A percentile compares a stretch with the other conserved stretches of the same genome.
These are phyloP conservation scores for Elegia similella DNA, from an alignment of 2,888 invertebrate genomes.

Conservation along the genomic window DNA sequence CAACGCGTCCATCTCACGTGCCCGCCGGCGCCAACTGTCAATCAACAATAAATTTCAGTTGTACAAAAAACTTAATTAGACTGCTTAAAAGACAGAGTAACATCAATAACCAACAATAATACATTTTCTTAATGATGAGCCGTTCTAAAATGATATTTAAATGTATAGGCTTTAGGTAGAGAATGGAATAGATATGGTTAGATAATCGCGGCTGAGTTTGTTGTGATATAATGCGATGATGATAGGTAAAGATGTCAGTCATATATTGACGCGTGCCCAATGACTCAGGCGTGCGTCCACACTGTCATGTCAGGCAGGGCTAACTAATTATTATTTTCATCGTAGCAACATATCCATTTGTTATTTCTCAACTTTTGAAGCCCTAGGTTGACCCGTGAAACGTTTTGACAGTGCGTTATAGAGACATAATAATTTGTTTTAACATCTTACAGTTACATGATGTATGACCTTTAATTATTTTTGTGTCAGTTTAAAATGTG, in stretches of 20 bases:
- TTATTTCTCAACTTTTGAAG: slow-evolving; percentile 7
- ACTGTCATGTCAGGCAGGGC: slow-evolving; percentile 49
- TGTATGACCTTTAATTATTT: neutral
- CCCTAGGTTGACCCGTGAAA: neutral
- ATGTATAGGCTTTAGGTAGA: slow-evolving; percentile 36
- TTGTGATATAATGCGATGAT: slow-evolving; percentile 67
- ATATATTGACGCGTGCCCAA: slow-evolving; percentile 75
- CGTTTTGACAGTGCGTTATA: neutral
- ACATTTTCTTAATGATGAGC: slow-evolving; percentile 12
- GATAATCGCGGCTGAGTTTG: slow-evolving; percentile 31
- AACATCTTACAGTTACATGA: neutral
- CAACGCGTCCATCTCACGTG: slow-evolving; percentile 66
- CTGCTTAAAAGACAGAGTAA: slow-evolving; percentile 71
- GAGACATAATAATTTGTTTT: neutral
- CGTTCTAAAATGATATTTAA: slow-evolving; percentile 32
- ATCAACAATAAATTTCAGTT: slow-evolving; percentile 75
- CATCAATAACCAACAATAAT: slow-evolving; percentile 42
- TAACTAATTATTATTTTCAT: slow-evolving; percentile 69
- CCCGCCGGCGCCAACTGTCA: slow-evolving; percentile 79
- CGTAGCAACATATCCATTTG: slow-evolving; percentile 30
- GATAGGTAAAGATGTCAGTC: slow-evolving; percentile 76
- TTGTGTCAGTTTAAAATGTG: too few relatives aligned
- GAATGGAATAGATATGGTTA: slow-evolving; percentile 24
- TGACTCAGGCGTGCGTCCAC: slow-evolving; percentile 46
- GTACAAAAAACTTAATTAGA: slow-evolving; percentile 76